phyloP scores from a whole-genome alignment of 2,113 vertebrate species.

The Chamaea fasciata region DNA sequence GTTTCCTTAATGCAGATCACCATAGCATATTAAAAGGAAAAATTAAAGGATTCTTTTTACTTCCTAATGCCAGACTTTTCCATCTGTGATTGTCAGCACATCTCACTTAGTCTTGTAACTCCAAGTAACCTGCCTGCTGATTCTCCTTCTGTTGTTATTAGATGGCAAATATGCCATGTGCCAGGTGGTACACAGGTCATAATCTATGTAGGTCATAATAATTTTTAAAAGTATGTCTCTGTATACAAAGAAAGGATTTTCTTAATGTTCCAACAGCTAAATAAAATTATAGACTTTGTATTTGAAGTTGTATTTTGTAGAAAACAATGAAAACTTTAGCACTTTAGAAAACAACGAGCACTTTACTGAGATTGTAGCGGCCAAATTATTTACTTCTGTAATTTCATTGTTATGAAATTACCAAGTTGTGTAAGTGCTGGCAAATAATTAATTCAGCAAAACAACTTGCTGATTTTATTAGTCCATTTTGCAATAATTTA shows the following conservation, averaged over 20 bases:
- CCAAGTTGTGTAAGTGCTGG: neutral
- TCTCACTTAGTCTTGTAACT: constrained; percentile 34
- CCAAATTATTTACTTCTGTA: neutral
- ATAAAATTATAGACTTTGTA: neutral
- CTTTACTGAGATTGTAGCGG: neutral
- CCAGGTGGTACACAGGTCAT: constrained; percentile 29
- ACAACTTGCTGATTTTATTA: neutral
- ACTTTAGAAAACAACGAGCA: neutral
- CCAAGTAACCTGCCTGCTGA: constrained; percentile 54
- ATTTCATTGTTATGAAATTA: neutral
- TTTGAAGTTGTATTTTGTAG: neutral
- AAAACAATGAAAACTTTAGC: neutral
- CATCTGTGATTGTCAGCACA: constrained; percentile 44
- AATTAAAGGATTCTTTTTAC: constrained; percentile 14
- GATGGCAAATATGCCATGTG: constrained; percentile 42
- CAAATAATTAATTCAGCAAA: neutral
- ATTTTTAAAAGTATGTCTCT: neutral
- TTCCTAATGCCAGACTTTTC: constrained; percentile 27
- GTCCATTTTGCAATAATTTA: neutral
- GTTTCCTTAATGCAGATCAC: neutral
- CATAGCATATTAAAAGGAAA: neutral
- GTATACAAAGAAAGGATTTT: neutral
- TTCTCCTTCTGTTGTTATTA: constrained; percentile 60
- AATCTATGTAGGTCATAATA: constrained; percentile 7
- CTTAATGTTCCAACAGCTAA: neutral